Conservation (phyloP, 2,797 vertebrate species). For the Manis pentadactyla region DNA sequence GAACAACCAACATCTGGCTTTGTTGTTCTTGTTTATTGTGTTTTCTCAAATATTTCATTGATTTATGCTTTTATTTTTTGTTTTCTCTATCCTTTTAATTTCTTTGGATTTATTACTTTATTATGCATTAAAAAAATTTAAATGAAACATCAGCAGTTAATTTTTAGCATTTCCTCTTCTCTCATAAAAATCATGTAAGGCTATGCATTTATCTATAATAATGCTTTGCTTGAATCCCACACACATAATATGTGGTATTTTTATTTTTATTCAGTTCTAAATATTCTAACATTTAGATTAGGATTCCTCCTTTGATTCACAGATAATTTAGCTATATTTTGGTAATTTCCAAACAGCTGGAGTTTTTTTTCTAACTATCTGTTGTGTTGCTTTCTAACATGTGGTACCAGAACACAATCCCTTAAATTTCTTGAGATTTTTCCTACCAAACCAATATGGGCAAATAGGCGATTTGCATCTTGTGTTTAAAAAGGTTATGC, state of each 20-base stretch:
- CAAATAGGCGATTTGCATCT: background rate
- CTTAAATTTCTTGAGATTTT: background rate
- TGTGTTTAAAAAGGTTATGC: background rate
- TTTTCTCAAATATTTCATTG: background rate
- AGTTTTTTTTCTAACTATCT: background rate
- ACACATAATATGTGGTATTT: background rate
- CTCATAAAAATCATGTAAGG: background rate
- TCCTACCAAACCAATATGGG: background rate
- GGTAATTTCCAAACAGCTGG: background rate
- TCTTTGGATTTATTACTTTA: background rate
- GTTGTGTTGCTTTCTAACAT: background rate
- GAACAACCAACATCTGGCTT: background rate
- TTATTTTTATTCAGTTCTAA: background rate
- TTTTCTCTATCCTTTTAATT: background rate
- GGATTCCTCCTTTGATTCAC: background rate
- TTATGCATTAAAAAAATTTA: background rate
- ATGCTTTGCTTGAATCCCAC: background rate
- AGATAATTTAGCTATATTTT: background rate
- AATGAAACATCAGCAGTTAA: background rate
- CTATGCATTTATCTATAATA: background rate
- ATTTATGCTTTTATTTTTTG: background rate
- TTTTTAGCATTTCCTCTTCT: background rate
- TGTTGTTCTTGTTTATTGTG: background rate
- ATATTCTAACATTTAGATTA: background rate
- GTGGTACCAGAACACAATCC: background rate